Evolutionary conservation across 1,140 invertebrate species (phyloP), one percentile per base, ranked within the genome.

Genomic region (Thalassaphorura encarpata): DNA sequence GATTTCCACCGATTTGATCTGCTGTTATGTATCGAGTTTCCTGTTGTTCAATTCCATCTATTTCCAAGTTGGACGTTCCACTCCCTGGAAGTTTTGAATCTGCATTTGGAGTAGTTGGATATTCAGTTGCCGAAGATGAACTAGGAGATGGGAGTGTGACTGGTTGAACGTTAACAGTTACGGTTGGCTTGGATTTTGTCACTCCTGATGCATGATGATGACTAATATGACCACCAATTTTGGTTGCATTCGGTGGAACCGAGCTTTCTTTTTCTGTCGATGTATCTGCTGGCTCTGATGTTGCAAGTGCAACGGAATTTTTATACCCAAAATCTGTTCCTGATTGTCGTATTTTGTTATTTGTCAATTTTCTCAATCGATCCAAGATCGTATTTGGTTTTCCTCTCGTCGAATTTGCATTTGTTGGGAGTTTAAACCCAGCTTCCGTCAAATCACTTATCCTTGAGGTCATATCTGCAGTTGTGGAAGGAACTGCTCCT

Each of bases 1-100:
- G 50, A 54, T 62, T 62, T 33, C 60, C 60, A 27, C 63, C 58
- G 15, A 65, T 52, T 52, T 62, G 53, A 49, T 65, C 60, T 5
- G 63, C 63, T 0, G 63, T 65, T 11, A 62, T 28, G 16, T 45
- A 31, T 36, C 61, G 19, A 6, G 57, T 60, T 42, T 63, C 61
- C 6, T 45, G 36, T 21, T 43, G 27, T 2, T 36, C 33, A n/a
- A 36, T 11, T 36, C 11, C n/a, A 36, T 36, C 33, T n/a, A n/a
- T n/a, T 11, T 36, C 33, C 11, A 11, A n/a, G 33, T 36, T 36
- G n/a, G 33, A 36, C 33, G 33, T n/a, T n/a, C n/a, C n/a, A n/a
- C n/a, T n/a, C n/a, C n/a, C n/a, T n/a, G n/a, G n/a, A n/a, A n/a
- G n/a, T n/a, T n/a, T n/a, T n/a, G n/a, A n/a, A n/a, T n/a, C n/a